Percentiles rank a stretch among this genome's conserved stretches.
phyloP scores from a whole-genome alignment of 2,888 invertebrate genomes.

The Carpatolechia fugitivella region DNA sequence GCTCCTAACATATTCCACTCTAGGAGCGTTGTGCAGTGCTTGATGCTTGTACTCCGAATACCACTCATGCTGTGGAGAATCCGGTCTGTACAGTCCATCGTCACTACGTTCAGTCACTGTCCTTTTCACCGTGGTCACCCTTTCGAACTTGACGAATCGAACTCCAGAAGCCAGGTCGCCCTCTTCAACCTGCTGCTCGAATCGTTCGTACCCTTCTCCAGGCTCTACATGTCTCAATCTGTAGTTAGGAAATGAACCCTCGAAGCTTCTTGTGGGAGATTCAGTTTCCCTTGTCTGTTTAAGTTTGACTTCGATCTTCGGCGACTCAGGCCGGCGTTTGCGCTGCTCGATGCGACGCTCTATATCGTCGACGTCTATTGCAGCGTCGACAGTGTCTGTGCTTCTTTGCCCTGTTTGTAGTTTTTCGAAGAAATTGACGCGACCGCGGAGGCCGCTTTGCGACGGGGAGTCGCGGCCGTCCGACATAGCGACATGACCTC shows the following conservation, averaged over 20 bases:
- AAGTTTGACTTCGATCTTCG: slow-evolving; percentile 81
- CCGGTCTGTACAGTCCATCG: slow-evolving; percentile 45
- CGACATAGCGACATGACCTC: slow-evolving; percentile 75
- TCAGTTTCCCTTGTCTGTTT: slow-evolving; percentile 77
- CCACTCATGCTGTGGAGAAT: slow-evolving; percentile 72
- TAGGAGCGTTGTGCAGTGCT: slow-evolving; percentile 81
- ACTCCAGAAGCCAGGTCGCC: slow-evolving; percentile 82
- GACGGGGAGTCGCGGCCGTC: slow-evolving; percentile 76
- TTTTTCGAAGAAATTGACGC: slow-evolving; percentile 89
- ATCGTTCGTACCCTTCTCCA: slow-evolving; percentile 48
- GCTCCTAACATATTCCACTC: slow-evolving; percentile 86
- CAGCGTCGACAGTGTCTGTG: slow-evolving; percentile 59
- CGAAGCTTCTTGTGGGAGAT: slow-evolving; percentile 66
- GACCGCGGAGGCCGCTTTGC: slow-evolving; percentile 81
- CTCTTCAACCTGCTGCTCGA: slow-evolving; percentile 78
- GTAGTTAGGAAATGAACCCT: slow-evolving; percentile 60
- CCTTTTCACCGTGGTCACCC: slow-evolving; percentile 81
- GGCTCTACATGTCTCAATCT: slow-evolving; percentile 71
- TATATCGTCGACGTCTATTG: slow-evolving; percentile 80
- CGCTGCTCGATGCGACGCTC: slow-evolving; percentile 80
- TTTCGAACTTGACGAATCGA: slow-evolving; percentile 85
- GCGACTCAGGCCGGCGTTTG: slow-evolving; percentile 74
- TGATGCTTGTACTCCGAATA: slow-evolving; percentile 71
- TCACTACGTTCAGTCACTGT: slow-evolving; percentile 75
- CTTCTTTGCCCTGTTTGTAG: slow-evolving; percentile 82